A percentile compares a stretch with the other conserved stretches of the same genome.
phyloP scores from a whole-genome alignment of 2,113 vertebrate species.

The Regulus satrapa region DNA sequence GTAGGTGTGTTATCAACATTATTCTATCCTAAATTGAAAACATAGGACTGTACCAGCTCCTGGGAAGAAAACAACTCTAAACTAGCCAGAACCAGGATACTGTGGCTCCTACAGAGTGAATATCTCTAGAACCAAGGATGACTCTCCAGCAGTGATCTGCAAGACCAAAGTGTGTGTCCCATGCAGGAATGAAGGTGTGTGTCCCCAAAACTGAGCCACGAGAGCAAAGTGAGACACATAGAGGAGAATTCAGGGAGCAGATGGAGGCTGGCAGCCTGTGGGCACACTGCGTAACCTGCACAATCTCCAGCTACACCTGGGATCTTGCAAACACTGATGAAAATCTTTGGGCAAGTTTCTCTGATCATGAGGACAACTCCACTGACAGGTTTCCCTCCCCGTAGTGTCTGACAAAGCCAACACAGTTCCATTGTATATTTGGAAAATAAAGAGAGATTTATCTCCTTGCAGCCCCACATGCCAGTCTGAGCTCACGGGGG shows the following conservation, averaged over 20 bases:
- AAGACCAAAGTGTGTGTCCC: neutral
- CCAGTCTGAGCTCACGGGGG: neutral
- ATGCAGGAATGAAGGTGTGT: neutral
- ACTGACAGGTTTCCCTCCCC: neutral
- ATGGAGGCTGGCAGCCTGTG: neutral
- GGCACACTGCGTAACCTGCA: neutral
- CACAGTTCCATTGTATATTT: neutral
- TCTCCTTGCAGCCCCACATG: neutral
- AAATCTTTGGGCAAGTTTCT: neutral
- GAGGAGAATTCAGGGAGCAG: neutral
- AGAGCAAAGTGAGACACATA: neutral
- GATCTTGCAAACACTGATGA: neutral
- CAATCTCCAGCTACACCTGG: neutral
- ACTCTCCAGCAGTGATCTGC: neutral
- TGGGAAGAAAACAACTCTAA: neutral
- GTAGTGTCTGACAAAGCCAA: neutral
- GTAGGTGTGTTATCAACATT: neutral
- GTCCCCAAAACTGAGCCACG: neutral
- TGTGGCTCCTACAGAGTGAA: neutral
- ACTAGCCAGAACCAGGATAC: neutral
- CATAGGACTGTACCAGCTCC: neutral
- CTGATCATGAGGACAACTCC: neutral
- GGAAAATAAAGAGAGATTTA: neutral
- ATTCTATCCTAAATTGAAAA: neutral
- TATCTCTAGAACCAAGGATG: neutral